Base-by-base conservation (phyloP, 2,113 vertebrate genomes). In the Dissostichus mawsoni region DNA sequence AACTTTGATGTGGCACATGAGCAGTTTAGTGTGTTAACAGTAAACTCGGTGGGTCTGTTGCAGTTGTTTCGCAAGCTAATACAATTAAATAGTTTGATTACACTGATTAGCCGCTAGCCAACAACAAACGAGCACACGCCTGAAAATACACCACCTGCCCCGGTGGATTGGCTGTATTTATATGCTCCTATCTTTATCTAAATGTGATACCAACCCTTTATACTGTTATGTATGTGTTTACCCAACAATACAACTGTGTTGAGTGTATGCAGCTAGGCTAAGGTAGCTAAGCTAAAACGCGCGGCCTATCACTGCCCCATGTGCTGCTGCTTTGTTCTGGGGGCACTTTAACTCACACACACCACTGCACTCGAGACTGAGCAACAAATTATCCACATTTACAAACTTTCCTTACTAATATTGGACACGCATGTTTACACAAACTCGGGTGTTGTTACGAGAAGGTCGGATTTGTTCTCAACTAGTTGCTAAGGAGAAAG, bases 241-340 rank as follows among this genome's bases (percentile, higher is more conserved):
- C 0, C 11, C 18, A 7, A 3, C 8, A 12, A 12, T 59, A 36
- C 13, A 4, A 47, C 11, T 53, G 0, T 55, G 0, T 41, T 23
- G 75, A 50, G 66, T 84, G 59, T 3, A 2, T 16, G 52, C 12
- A 41, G 82, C 84, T 86, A 87, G 56, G 92, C 85, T 93, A 87
- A 16, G 73, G 65, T 69, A 48, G 84, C 73, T 67, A 55, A 77
- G 90, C 90, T 91, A 87, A 89, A 89, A 48, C 87, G 94, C 94
- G 93, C 94, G 94, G 96, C 94, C 95, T 94, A 92, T 53, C 87
- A 78, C 90, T 95, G 95, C 94, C 96, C 96, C 96, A 96, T 96
- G 96, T 96, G 95, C 96, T 92, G 89, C 95, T 76, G 95, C 96
- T 96, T 96, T 96, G 96, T 96, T 96, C 96, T 96, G 94, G 90